phyloP scores from a whole-genome alignment of 2,888 invertebrate species.

The Tyria jacobaeae region DNA sequence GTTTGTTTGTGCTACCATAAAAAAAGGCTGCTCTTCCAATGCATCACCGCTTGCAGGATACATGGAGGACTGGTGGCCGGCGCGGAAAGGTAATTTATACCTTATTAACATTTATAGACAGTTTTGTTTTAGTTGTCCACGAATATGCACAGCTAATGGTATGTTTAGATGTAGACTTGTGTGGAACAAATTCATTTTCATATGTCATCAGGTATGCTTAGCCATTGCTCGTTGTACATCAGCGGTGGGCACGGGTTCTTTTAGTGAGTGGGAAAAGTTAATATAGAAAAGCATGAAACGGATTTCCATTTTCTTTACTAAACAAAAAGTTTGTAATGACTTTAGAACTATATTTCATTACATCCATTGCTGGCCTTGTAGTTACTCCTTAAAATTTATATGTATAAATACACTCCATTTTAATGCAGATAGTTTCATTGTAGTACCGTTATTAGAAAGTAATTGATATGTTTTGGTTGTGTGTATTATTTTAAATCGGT shows the following conservation, averaged over 20 bases:
- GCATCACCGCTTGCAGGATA: constrained; percentile 98
- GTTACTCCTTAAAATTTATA: too few species aligned
- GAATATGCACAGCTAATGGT: constrained; percentile 36
- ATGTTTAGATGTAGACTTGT: constrained; percentile 6
- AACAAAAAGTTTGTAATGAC: background rate
- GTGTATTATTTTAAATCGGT: background rate
- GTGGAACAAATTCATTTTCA: constrained; percentile 1
- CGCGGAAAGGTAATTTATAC: constrained; percentile 95
- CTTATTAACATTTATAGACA: constrained; percentile 68
- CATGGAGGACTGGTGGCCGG: constrained; percentile 99
- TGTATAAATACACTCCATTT: background rate
- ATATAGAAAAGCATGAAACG: background rate
- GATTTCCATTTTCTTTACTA: background rate
- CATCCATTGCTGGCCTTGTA: background rate
- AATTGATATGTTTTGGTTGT: background rate
- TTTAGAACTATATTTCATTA: background rate
- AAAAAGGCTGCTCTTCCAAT: constrained; percentile 89
- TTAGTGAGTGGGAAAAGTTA: too few species aligned
- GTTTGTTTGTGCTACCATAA: constrained; percentile 87
- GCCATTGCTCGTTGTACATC: background rate
- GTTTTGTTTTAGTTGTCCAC: constrained; percentile 46
- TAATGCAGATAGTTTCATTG: background rate
- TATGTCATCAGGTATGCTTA: background rate
- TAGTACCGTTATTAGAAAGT: background rate
- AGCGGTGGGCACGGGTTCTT: constrained; percentile 4